Base-by-base conservation (phyloP, 2,797 vertebrate species). In the Miichthys miiuy region DNA sequence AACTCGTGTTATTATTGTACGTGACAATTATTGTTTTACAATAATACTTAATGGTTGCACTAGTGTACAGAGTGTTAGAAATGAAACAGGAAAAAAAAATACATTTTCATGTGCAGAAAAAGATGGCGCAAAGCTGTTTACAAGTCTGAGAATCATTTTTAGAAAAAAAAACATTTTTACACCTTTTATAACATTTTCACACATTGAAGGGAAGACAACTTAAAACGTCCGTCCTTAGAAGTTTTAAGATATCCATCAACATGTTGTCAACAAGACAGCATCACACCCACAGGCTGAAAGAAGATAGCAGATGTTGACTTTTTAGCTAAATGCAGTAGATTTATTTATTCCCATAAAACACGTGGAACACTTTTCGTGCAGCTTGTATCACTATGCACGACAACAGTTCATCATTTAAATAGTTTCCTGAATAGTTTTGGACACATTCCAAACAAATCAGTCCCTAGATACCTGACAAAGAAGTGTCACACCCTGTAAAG, bases 401-500 rank as follows among this genome's bases (percentile, higher is more conserved):
- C 34, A 56, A 51, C 12, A 8, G 2, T 44, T 75, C 42, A 27
- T 20, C 73, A 21, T 55, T 14, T 44, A 79, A 62, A 72, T 66
- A 13, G 51, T 30, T 51, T 42, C 14, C 4, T 50, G 10, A 79
- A 68, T 68, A 25, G 16, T 42, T 77, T 72, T 75, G 44, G 69
- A 66, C 17, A 9, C 42, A 60, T 69, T 77, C 21, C 16, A 66
- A 79, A 89, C 34, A 38, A 38, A 75, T 65, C 25, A 50, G 17
- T 41, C 38, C 5, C 30, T 27, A n/a, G 17, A 54, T 52, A 38
- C 16, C 58, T 69, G 8, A 54, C 41, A 58, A 68, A 81, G 64
- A 80, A 46, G 60, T 56, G 74, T 72, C 83, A 80, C 14, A 67
- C 21, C 60, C 54, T 62, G n/a, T 47, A 41, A 60, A 68, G 61